A percentile compares a stretch with the other conserved stretches of the same genome.
These are phyloP conservation scores for Bombus sibiricus DNA, from an alignment of 1,140 invertebrate species.

Conservation along the genomic window DNA sequence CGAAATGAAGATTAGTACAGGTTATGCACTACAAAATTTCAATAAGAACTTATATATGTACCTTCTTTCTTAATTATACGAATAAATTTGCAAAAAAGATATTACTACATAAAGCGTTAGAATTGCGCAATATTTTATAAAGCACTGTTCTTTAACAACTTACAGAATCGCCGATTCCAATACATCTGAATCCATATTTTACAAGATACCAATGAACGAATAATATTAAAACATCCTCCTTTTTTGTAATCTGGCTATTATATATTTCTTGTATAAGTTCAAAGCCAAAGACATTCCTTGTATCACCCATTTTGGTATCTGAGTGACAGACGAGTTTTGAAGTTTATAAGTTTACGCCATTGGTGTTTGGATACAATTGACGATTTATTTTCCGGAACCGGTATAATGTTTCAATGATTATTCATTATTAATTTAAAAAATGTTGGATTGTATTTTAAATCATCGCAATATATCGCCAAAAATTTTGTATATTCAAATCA, in stretches of 20 bases:
- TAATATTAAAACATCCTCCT: constrained; percentile 87
- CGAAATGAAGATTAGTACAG: not conserved
- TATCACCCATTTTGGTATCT: constrained; percentile 67
- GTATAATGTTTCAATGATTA: not conserved
- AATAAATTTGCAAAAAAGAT: not conserved
- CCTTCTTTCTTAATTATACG: not conserved
- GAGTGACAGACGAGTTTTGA: constrained; percentile 34
- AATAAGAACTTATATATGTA: not conserved
- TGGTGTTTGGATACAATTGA: not conserved
- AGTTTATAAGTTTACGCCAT: constrained; percentile 58
- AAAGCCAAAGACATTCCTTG: constrained; percentile 85
- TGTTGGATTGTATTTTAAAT: not conserved
- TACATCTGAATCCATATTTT: constrained; percentile 88
- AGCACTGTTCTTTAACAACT: constrained; percentile 41
- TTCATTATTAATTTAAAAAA: not conserved
- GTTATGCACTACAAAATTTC: not conserved
- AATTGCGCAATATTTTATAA: not conserved
- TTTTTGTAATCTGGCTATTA: constrained; percentile 85
- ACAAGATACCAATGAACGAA: constrained; percentile 88
- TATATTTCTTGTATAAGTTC: constrained; percentile 87
- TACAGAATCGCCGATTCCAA: constrained; percentile 89
- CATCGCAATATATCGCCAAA: not conserved
- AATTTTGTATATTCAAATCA: not conserved
- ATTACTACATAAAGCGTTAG: not conserved
- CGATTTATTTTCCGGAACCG: not conserved